Percentiles rank a stretch among this genome's conserved stretches.
These are phyloP conservation scores for Amblyopsis rosae DNA, from an alignment of 2,113 vertebrate genomes.

Conservation along the genomic window DNA sequence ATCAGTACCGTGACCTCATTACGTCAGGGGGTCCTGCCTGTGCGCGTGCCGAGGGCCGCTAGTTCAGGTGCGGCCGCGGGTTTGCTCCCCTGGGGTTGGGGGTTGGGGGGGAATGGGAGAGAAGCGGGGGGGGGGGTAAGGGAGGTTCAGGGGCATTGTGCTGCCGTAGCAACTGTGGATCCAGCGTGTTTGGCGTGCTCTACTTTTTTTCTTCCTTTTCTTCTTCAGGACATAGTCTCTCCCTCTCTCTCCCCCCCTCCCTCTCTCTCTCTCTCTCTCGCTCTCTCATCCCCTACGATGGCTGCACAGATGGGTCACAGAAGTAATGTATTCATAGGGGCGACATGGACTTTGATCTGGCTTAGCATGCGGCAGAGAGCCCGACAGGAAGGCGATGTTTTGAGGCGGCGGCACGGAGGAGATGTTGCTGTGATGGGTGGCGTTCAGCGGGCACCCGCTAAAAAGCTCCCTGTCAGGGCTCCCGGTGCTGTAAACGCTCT, in stretches of 20 bases:
- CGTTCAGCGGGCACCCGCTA: conserved; percentile 1
- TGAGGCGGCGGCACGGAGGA: background rate
- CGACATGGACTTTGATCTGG: conserved; percentile 70
- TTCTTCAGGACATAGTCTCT: conserved; percentile 35
- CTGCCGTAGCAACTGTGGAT: background rate
- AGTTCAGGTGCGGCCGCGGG: conserved; percentile 15
- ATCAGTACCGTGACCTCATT: conserved; percentile 39
- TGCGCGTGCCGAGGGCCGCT: conserved; percentile 38
- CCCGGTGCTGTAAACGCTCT: too few species aligned
- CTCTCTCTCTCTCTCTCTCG: background rate
- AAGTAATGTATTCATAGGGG: conserved; percentile 75
- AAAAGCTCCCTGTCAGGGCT: background rate
- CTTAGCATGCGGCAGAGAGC: conserved; percentile 53
- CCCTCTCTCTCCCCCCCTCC: conserved; percentile 23
- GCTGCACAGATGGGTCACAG: conserved; percentile 66
- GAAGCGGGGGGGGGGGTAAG: background rate
- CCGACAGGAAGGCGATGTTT: conserved; percentile 24
- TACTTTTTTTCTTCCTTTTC: background rate
- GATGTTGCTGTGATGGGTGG: conserved; percentile 28
- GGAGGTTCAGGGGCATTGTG: background rate
- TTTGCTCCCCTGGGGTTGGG: background rate
- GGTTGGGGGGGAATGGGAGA: background rate
- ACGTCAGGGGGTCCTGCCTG: conserved; percentile 42
- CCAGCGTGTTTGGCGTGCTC: conserved; percentile 12
- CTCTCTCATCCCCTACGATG: conserved; percentile 8